Evolutionary conservation across 2,888 invertebrate genomes (phyloP), one percentile per base, ranked within the genome.

Genomic region (Drosophila nigricruria): DNA sequence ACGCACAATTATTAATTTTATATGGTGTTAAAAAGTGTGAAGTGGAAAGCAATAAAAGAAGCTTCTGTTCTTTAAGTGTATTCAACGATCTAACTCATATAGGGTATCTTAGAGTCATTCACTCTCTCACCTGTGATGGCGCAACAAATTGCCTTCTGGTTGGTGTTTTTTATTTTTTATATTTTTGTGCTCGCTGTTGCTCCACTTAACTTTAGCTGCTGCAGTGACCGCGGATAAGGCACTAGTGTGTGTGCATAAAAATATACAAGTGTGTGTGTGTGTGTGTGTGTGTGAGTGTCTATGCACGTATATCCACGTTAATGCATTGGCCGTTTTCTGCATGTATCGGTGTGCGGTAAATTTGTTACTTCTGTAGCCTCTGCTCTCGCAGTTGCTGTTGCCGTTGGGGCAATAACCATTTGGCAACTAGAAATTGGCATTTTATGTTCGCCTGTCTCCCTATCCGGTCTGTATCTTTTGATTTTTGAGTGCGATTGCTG

Each of bases 341-440:
- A 57, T 66, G 56, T 77, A 67, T 52, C 50, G 57, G 73, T 66
- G 68, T 79, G 86, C 77, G 75, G 70, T 61, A 81, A 82, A 78
- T 86, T 79, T 77, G 68, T 60, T 68, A 57, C 70, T 53, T 61
- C 68, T 57, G 65, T 62, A 60, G 58, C 63, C 63, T 38, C n/a
- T 43, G 63, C 23, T 40, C 27, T 27, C 25, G 45, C 45, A 14
- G 52, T 25, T 68, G 65, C 58, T 63, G 65, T 57, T 63, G 59
- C 61, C 66, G 73, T 53, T 61, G 54, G 58, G 59, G 77, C 90
- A 87, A 89, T 91, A 90, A 90, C 90, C 90, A 87, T 91, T 91
- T 88, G 90, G 81, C 88, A 88, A 88, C 91, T 90, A 84, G 88
- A 88, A 89, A 88, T 90, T 90, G 84, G 84, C 81, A 85, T 88